phyloP scores from a whole-genome alignment of 1,140 invertebrate species.

The Cepaea nemoralis region DNA sequence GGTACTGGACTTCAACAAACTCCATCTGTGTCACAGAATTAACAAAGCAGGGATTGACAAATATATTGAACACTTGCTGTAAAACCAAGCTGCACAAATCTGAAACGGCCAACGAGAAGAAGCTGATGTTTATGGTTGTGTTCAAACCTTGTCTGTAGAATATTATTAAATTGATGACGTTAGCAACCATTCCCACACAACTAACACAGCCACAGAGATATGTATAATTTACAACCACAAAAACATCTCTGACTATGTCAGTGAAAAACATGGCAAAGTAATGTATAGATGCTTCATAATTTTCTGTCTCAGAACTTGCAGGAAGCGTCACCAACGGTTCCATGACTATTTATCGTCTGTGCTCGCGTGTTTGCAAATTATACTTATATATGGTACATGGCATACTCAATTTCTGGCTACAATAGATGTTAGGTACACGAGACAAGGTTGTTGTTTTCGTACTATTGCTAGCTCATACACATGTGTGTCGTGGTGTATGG shows the following conservation, averaged over 20 bases:
- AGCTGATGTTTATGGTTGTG: slow-evolving; percentile 12
- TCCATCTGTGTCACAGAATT: neutral
- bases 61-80: neutral
- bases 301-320: no score
- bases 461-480: no score
- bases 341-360: no score
- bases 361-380: no score
- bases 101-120: neutral
- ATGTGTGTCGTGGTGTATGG: no score
- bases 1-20: neutral
- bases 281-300: no score
- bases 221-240: neutral
- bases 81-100: neutral
- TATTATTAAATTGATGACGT: neutral
- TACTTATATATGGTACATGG: no score
- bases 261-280: no score
- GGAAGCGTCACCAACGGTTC: no score
- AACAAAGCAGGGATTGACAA: neutral
- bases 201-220: neutral
- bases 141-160: slow-evolving; percentile 1
- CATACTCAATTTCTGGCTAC: no score
- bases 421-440: no score
- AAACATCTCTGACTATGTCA: neutral
- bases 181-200: neutral
- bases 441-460: no score